phyloP scores from a whole-genome alignment of 2,888 invertebrate species.

The Drosophila emarginata region DNA sequence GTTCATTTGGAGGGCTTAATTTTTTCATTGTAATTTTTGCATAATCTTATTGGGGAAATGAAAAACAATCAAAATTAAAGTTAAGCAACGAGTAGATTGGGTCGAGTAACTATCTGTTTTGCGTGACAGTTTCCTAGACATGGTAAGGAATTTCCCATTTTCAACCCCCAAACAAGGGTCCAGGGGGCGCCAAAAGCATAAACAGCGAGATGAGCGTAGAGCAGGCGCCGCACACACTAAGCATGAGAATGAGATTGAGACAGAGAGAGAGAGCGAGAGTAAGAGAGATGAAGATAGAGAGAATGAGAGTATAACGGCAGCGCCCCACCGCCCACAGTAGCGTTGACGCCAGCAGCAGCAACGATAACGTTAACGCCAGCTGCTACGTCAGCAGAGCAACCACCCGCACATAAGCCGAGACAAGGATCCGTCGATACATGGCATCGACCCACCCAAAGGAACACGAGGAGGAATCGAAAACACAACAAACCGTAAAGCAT shows the following conservation, averaged over 20 bases:
- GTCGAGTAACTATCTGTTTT: background rate
- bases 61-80: background rate
- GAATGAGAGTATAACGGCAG: slow-evolving; percentile 43
- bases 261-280: slow-evolving; percentile 23
- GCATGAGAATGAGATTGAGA: slow-evolving; percentile 28
- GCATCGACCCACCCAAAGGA: slow-evolving; percentile 19
- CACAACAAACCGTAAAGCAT: slow-evolving; percentile 82
- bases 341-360: slow-evolving; percentile 28
- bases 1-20: background rate
- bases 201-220: slow-evolving; percentile 48
- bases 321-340: slow-evolving; percentile 39
- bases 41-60: no score
- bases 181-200: slow-evolving; percentile 45
- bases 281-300: slow-evolving; percentile 15
- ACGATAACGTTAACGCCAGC: slow-evolving; percentile 34
- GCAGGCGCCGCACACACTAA: slow-evolving; percentile 47
- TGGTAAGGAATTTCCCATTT: slow-evolving; percentile 21
- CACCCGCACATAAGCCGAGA: slow-evolving; percentile 52
- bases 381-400: slow-evolving; percentile 48
- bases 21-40: background rate
- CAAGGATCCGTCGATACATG: slow-evolving; percentile 18
- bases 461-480: slow-evolving; percentile 52
- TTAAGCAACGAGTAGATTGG: slow-evolving; percentile 6
- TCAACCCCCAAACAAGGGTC: slow-evolving; percentile 27
- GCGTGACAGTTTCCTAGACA: background rate